Base-by-base conservation (phyloP, 92 coral and sea anemone genomes). In the Desmophyllum pertusum region DNA sequence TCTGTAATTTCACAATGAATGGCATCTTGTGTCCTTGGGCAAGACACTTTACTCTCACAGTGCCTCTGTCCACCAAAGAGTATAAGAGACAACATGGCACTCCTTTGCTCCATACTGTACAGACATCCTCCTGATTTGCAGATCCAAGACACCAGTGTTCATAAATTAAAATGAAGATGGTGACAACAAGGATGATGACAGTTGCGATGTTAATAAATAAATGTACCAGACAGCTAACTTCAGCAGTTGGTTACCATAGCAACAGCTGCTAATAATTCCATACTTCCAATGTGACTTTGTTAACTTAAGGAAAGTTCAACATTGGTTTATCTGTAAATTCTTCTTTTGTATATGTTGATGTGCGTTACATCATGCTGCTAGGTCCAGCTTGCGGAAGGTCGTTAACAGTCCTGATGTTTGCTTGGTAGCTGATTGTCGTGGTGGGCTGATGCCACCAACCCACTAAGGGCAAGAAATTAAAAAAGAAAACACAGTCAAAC, bases 321-420 rank as follows among this genome's bases (percentile, higher is more conserved):
- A 48, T 14, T 48, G 53, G 21, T 15, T 15, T 1, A 59, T 59
- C 41, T 17, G 55, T 50, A 35, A n/a, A 35, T 62, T 31, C 7
- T n/a, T 0, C n/a, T 18, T 67, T 7, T 35, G 45, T 6, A 14
- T n/a, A 17, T 35, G 45, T 67, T 38, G 14, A 67, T 19, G 1
- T 67, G n/a, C 63, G 25, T 53, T 82, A 76, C 90, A 91, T 80
- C 87, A 83, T 46, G 31, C 87, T 83, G 38, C 91, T 83, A 10
- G 88, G 90, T 9, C 94, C 95, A 36, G 95, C 82, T 76, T 86
- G 92, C 1, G 88, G 84, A 81, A 86, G 55, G 70, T 78, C 30
- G 87, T 74, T 23, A 88, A 83, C 73, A 88, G 82, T n/a, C 79
- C 86, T 31, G 86, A 13, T 62, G 86, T 31, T 46, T 68, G 85